A percentile compares a stretch with the other conserved stretches of the same genome.
Conservation (phyloP, 1,140 invertebrate species). For the Oppia nitens region DNA sequence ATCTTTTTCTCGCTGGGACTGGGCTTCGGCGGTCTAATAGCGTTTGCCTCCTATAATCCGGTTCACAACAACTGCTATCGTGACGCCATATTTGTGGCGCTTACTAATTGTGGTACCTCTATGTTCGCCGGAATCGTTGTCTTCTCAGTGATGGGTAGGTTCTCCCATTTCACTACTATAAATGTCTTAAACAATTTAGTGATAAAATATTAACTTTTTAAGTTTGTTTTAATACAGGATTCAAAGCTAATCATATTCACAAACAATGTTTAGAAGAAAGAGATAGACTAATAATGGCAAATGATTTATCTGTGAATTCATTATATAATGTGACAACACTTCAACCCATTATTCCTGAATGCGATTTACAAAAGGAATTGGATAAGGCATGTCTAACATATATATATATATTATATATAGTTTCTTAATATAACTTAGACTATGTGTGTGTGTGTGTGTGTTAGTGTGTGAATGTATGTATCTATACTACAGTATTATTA, state of each 20-base stretch:
- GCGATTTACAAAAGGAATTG: constrained; percentile 65
- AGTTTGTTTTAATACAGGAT: no score
- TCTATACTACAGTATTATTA: no score
- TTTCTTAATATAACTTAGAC: no score
- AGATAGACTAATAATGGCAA: no score
- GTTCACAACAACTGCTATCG: constrained; percentile 87
- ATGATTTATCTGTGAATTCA: no score
- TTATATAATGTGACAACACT: neutral
- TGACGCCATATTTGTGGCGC: constrained; percentile 83
- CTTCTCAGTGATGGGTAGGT: constrained; percentile 78
- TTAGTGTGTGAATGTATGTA: no score
- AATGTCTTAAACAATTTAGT: neutral
- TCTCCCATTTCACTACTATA: neutral
- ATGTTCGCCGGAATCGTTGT: constrained; percentile 96
- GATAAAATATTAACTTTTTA: no score
- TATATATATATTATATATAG: no score
- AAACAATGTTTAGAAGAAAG: constrained; percentile 49
- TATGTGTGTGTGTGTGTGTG: no score
- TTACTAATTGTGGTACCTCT: constrained; percentile 87
- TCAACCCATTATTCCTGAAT: constrained; percentile 38
- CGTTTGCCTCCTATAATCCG: constrained; percentile 90
- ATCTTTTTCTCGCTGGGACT: constrained; percentile 92
- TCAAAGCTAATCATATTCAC: constrained; percentile 70
- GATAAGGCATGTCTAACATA: constrained; percentile 74
- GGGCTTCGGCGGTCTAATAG: constrained; percentile 83